phyloP scores from a whole-genome alignment of 2,113 vertebrate genomes.

The Leptobrachium ailaonicum region DNA sequence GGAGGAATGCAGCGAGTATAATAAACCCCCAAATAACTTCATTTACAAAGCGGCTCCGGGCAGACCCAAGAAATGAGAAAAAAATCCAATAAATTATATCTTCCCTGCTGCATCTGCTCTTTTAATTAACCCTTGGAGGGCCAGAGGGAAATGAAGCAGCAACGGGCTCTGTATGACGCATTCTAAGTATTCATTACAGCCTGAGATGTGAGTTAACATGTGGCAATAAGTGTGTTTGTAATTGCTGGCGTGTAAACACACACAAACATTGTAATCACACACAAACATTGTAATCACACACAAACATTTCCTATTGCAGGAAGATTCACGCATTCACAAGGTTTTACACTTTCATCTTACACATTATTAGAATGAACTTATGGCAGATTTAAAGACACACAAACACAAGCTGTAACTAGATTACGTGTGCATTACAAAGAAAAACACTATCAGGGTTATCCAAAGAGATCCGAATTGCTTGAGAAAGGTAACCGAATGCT shows the following conservation, averaged over 20 bases:
- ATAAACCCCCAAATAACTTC: conserved; percentile 22
- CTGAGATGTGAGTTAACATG: conserved; percentile 10
- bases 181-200: neutral
- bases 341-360: neutral
- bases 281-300: too few species aligned
- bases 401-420: too few species aligned
- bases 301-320: conserved; percentile 19
- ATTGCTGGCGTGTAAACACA: neutral
- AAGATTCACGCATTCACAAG: neutral
- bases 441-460: too few species aligned
- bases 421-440: too few species aligned
- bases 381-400: conserved; percentile 1
- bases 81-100: conserved; percentile 27
- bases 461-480: too few species aligned
- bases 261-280: too few species aligned
- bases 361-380: conserved; percentile 30
- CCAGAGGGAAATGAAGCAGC: neutral
- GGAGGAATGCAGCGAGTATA: conserved; percentile 18
- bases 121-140: conserved; percentile 19
- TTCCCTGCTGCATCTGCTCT: neutral
- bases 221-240: neutral
- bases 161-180: neutral
- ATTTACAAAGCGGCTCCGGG: conserved; percentile 5
- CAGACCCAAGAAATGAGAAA: neutral
- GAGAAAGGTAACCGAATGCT: too few species aligned